These are phyloP conservation scores for Acanthoscelides obtectus DNA, from an alignment of 2,888 invertebrate species.

Conservation along the genomic window DNA sequence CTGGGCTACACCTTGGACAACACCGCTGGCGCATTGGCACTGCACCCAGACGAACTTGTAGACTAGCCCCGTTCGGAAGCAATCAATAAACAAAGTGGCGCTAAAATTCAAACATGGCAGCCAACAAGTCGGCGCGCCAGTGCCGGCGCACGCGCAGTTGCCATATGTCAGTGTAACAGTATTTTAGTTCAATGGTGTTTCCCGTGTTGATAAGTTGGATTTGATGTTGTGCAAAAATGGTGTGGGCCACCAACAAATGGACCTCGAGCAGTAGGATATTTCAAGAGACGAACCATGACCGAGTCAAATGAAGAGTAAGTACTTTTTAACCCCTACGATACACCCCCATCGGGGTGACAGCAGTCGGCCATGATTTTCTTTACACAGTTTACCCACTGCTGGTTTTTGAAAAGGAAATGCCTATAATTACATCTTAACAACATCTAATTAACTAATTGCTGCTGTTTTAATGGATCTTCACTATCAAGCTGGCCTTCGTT, in stretches of 20 bases:
- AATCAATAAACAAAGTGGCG: constrained; percentile 23
- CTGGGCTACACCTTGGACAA: not conserved
- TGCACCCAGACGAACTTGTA: constrained; percentile 40
- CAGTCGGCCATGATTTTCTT: constrained; percentile 38
- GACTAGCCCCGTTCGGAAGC: constrained; percentile 37
- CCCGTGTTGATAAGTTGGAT: constrained; percentile 45
- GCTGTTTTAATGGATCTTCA: constrained; percentile 12
- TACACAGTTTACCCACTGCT: constrained; percentile 18
- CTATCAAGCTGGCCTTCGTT: constrained; percentile 20
- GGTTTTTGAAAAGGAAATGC: constrained; percentile 21
- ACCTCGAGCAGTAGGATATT: constrained; percentile 74
- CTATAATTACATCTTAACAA: constrained; percentile 26
- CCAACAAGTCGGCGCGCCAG: constrained; percentile 28
- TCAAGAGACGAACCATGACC: constrained; percentile 84
- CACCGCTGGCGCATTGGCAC: not conserved
- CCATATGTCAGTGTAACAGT: constrained; percentile 39
- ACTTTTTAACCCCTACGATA: constrained; percentile 29
- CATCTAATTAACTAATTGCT: constrained; percentile 23
- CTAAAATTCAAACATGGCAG: constrained; percentile 22
- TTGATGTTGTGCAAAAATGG: constrained; percentile 49
- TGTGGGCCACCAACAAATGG: constrained; percentile 56
- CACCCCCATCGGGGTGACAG: constrained; percentile 21
- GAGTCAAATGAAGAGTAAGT: constrained; percentile 89
- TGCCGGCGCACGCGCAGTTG: constrained; percentile 28
- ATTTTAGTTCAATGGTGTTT: constrained; percentile 47